Evolutionary conservation across 2,888 invertebrate genomes (phyloP).

Genomic region (Ennomos erosarius): DNA sequence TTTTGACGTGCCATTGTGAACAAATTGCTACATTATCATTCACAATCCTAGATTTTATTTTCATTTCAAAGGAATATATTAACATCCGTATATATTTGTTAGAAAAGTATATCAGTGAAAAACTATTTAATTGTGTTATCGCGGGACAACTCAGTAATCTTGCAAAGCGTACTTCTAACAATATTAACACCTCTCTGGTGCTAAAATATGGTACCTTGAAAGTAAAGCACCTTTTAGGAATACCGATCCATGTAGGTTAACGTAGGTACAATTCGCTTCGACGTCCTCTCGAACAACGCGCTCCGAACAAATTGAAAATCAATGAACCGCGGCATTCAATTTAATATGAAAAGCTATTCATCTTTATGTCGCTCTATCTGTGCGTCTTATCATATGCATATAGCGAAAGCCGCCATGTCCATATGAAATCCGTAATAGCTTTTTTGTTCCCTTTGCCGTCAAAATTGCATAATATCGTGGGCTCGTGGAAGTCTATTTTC

Average conservation of each 20-base stretch:
- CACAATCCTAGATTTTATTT: no score
- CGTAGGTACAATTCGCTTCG: slow-evolving; percentile 52
- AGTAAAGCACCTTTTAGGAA: slow-evolving; percentile 43
- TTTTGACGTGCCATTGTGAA: no score
- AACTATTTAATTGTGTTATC: no score
- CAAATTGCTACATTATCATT: no score
- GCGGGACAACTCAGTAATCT: no score
- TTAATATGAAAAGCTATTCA: slow-evolving; percentile 76
- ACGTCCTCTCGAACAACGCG: slow-evolving; percentile 58
- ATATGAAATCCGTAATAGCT: slow-evolving; percentile 49
- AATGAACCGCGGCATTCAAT: slow-evolving; percentile 77
- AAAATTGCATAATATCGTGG: slow-evolving; percentile 35
- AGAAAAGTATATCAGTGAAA: no score
- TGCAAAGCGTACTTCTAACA: slow-evolving; percentile 39
- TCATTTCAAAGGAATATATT: no score
- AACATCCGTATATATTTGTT: no score
- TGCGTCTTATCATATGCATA: slow-evolving; percentile 40
- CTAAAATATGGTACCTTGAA: slow-evolving; percentile 18
- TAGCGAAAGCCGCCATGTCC: slow-evolving; percentile 39
- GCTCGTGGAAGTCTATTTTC: slow-evolving; percentile 20
- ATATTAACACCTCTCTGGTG: slow-evolving; percentile 48
- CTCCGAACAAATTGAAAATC: slow-evolving; percentile 80
- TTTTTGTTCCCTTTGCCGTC: slow-evolving; percentile 40
- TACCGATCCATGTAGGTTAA: neutral
- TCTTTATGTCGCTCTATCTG: slow-evolving; percentile 51